Evolutionary conservation across 2,888 invertebrate species (phyloP).

Genomic region (Spilarctia lutea): DNA sequence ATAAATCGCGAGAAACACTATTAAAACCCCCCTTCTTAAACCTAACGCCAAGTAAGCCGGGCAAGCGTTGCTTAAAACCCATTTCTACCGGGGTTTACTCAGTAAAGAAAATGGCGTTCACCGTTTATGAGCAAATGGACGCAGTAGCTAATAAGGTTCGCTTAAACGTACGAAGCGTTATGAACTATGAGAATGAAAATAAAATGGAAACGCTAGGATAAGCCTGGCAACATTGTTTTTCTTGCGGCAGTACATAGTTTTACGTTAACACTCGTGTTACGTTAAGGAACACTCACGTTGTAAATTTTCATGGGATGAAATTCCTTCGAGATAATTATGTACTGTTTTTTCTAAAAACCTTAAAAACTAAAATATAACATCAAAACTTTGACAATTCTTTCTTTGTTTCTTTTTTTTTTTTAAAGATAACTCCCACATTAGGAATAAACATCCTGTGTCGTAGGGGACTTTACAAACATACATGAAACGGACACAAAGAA

Average conservation of each 20-base stretch:
- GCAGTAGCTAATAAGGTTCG: constrained; percentile 63
- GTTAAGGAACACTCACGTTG: constrained; percentile 2
- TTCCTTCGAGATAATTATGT: not conserved
- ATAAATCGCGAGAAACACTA: constrained; percentile 49
- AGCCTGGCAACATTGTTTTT: constrained; percentile 27
- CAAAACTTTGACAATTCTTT: not conserved
- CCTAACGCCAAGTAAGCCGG: constrained; percentile 59
- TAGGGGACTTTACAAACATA: too few species aligned
- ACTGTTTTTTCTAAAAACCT: not conserved
- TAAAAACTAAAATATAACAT: not conserved
- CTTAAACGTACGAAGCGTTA: constrained; percentile 54
- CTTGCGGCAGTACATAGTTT: constrained; percentile 39
- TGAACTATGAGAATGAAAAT: constrained; percentile 41
- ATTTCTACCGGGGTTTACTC: constrained; percentile 56
- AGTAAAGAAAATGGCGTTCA: constrained; percentile 64
- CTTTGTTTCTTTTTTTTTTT: too few species aligned
- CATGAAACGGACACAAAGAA: too few species aligned
- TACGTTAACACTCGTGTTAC: constrained; percentile 41
- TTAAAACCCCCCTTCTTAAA: constrained; percentile 58
- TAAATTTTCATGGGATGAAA: not conserved
- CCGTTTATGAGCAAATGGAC: constrained; percentile 66
- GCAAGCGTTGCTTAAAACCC: constrained; percentile 57
- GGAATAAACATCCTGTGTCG: too few species aligned
- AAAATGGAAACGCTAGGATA: constrained; percentile 39
- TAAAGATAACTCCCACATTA: too few species aligned